Evolutionary conservation across 2,888 invertebrate species (phyloP), one percentile per base, ranked within the genome.

Genomic region (Drosophila melanosoma): DNA sequence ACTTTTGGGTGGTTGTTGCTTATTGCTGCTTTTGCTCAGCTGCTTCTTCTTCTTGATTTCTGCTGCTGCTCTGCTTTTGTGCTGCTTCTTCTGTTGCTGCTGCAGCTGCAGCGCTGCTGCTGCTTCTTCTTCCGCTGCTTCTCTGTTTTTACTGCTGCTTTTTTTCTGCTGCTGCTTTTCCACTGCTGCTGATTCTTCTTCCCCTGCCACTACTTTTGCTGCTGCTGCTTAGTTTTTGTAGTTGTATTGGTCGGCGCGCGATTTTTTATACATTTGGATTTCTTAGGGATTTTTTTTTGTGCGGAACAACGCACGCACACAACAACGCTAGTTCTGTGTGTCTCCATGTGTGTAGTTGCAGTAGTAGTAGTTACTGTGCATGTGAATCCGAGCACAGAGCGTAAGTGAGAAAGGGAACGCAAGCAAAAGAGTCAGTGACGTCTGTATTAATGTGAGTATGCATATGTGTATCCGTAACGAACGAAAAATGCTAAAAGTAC

Each of bases 1-100:
- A 23, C 52, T 58, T 79, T 79, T 68, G 76, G 82, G 79, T 74
- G 82, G 85, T 45, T 45, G 23, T 76, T 79, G 85, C 69, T 81
- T 74, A 60, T 48, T 71, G 53, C 49, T 75, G 23, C 23, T 45
- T 20, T 26, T 45, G 15, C 45, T 23, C 23, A 23, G 45, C 8
- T 45, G 20, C 23, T 23, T 15, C 45, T 23, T 45, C 23, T 45
- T 8, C 23, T 45, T 26, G 7, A 23, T 23, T 45, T 45, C 20
- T 23, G 45, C 15, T 45, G 3, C 45, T 45, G 45, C 45, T 45
- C 23, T 45, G 45, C 45, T 45, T 45, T n/a, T 45, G 2, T 45
- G 23, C 45, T 23, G 8, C 45, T 23, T 15, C 23, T 45, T 45
- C 23, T 45, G 8, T 20, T 36, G 36, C 36, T 36, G 6, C 15